Evolutionary conservation across 1,140 invertebrate species (phyloP).

Genomic region (Spodoptera litura): DNA sequence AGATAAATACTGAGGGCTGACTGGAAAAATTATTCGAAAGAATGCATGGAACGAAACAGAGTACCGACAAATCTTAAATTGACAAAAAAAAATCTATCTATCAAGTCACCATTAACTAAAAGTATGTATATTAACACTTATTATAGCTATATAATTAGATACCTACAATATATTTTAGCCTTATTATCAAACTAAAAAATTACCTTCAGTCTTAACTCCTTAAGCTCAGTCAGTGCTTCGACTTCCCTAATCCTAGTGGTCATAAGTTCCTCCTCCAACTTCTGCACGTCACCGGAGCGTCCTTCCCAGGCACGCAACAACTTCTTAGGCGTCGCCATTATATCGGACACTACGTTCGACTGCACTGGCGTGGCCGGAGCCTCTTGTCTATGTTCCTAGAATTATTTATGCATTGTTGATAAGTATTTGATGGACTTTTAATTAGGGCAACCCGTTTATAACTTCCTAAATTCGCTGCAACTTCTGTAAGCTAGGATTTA

Average conservation of each 20-base stretch:
- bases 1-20: not conserved
- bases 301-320: slow-evolving; percentile 93
- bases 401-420: not conserved
- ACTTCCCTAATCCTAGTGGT: slow-evolving; percentile 95
- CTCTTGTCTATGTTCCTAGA: slow-evolving; percentile 77
- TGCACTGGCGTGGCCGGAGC: slow-evolving; percentile 64
- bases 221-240: slow-evolving; percentile 96
- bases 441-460: too few species aligned
- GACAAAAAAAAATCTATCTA: too few species aligned
- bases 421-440: too few species aligned
- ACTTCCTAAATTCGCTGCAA: too few species aligned
- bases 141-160: not conserved
- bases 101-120: too few species aligned
- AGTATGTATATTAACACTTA: too few species aligned
- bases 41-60: too few species aligned
- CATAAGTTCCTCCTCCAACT: slow-evolving; percentile 97
- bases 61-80: too few species aligned
- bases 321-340: slow-evolving; percentile 93
- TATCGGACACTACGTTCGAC: slow-evolving; percentile 80
- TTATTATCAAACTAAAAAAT: not conserved
- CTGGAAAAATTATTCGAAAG: too few species aligned
- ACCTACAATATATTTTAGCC: not conserved
- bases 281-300: slow-evolving; percentile 90
- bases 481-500: too few species aligned
- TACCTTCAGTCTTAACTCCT: slow-evolving; percentile 96